Conservation (phyloP, 2,888 invertebrate genomes). For the Catocala nupta region DNA sequence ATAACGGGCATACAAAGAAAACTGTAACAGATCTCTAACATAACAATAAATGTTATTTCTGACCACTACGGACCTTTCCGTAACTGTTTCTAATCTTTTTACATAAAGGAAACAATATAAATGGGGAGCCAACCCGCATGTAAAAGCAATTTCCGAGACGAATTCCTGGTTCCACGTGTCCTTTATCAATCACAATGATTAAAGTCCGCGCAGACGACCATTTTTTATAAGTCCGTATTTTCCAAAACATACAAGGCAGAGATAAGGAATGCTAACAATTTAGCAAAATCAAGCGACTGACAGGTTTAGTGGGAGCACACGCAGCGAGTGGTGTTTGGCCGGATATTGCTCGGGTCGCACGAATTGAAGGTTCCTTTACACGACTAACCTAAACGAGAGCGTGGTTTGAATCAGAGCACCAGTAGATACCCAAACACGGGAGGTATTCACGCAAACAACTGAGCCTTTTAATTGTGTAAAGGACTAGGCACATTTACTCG, state of each 20-base stretch:
- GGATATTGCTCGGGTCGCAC: slow-evolving; percentile 65
- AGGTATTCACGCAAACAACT: slow-evolving; percentile 13
- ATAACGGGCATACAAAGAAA: slow-evolving; percentile 22
- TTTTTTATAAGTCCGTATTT: slow-evolving; percentile 35
- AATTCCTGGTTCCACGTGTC: slow-evolving; percentile 30
- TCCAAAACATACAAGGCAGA: slow-evolving; percentile 39
- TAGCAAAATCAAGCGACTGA: slow-evolving; percentile 61
- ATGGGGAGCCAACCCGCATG: not conserved
- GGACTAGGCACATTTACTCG: slow-evolving; percentile 13
- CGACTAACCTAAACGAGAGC: slow-evolving; percentile 42
- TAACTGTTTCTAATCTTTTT: slow-evolving; percentile 1
- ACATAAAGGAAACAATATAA: slow-evolving; percentile 4
- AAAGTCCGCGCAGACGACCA: slow-evolving; percentile 33
- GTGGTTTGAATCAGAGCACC: slow-evolving; percentile 27
- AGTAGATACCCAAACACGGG: slow-evolving; percentile 17
- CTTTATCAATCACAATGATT: slow-evolving; percentile 50
- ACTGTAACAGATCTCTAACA: slow-evolving; percentile 13
- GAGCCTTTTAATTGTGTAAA: slow-evolving; percentile 17
- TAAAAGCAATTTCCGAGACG: slow-evolving; percentile 25
- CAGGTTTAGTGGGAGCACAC: slow-evolving; percentile 64
- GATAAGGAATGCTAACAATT: slow-evolving; percentile 51
- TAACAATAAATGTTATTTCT: slow-evolving; percentile 7
- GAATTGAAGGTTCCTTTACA: slow-evolving; percentile 60
- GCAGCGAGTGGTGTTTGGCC: slow-evolving; percentile 61
- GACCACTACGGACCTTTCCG: not conserved